Percentiles rank a stretch among this genome's conserved stretches.
Evolutionary conservation across 1,140 invertebrate species (phyloP).

Genomic region (Manduca sexta): DNA sequence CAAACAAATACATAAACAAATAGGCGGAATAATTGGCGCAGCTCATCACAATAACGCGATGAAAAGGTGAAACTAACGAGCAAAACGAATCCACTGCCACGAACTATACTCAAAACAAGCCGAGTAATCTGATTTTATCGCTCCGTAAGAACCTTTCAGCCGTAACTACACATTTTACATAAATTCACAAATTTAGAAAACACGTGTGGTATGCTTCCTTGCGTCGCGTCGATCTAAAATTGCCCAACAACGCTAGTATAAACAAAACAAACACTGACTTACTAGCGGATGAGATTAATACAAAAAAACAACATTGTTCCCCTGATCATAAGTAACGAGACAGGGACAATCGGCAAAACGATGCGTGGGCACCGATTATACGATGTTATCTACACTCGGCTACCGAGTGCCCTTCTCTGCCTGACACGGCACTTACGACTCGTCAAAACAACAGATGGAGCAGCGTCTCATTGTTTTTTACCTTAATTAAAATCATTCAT

Average conservation of each 20-base stretch:
- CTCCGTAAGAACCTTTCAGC: background rate
- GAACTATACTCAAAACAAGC: too few relatives aligned
- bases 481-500: too few relatives aligned
- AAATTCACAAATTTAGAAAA: too few relatives aligned
- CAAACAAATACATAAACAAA: too few relatives aligned
- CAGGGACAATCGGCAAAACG: constrained; percentile 25
- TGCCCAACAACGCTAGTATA: background rate
- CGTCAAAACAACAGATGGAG: constrained; percentile 12
- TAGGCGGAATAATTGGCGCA: background rate
- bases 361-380: constrained; percentile 46
- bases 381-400: constrained; percentile 34
- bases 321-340: constrained; percentile 42
- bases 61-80: constrained; percentile 12
- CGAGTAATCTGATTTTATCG: background rate
- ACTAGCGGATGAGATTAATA: constrained; percentile 1
- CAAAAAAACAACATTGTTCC: constrained; percentile 16
- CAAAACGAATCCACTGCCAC: constrained; percentile 4
- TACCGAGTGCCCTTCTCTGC: constrained; percentile 20
- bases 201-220: too few relatives aligned
- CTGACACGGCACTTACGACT: constrained; percentile 14
- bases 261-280: constrained; percentile 3
- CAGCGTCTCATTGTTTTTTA: background rate
- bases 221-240: background rate
- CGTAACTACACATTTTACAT: too few relatives aligned
- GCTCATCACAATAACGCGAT: constrained; percentile 10